These are phyloP conservation scores for Masnerella sp. DNA, from an alignment of 2,888 invertebrate species.

Conservation along the genomic window DNA sequence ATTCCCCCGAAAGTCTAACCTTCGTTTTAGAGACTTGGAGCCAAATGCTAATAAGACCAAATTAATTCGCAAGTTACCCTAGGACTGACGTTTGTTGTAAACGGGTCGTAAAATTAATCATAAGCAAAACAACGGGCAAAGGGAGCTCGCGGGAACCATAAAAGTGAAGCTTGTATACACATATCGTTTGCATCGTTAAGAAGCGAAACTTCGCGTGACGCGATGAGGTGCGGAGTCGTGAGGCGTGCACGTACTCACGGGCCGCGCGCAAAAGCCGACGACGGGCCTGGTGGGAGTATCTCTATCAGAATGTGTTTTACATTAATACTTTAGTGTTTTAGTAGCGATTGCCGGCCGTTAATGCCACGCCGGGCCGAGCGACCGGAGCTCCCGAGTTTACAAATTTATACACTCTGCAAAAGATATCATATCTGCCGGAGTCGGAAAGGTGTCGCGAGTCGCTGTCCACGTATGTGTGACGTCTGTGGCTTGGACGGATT, in stretches of 20 bases:
- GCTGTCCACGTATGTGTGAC: constrained; percentile 4
- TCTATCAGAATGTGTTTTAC: constrained; percentile 78
- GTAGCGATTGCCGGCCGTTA: constrained; percentile 76
- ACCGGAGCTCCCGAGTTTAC: constrained; percentile 74
- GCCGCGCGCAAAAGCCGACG: constrained; percentile 50
- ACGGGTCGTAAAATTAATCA: constrained; percentile 45
- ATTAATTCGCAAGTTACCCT: too few species aligned
- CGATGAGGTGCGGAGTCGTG: constrained; percentile 50
- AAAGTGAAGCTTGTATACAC: constrained; percentile 47
- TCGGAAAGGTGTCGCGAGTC: constrained; percentile 32
- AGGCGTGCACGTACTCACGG: constrained; percentile 46
- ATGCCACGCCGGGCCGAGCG: constrained; percentile 74
- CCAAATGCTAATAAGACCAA: too few species aligned
- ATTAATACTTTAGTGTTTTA: constrained; percentile 77
- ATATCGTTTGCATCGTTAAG: constrained; percentile 50
- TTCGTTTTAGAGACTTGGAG: too few species aligned
- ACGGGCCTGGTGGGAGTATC: constrained; percentile 69
- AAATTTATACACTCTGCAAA: constrained; percentile 74
- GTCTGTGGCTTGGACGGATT: too few species aligned
- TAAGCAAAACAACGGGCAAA: constrained; percentile 39
- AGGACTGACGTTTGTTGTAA: constrained; percentile 36
- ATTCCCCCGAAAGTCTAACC: too few species aligned
- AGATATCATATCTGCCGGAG: constrained; percentile 72
- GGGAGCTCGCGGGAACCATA: constrained; percentile 39
- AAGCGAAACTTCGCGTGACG: constrained; percentile 59